These are phyloP conservation scores for Conchocele bisecta DNA, from an alignment of 2,888 invertebrate species.

Conservation along the genomic window DNA sequence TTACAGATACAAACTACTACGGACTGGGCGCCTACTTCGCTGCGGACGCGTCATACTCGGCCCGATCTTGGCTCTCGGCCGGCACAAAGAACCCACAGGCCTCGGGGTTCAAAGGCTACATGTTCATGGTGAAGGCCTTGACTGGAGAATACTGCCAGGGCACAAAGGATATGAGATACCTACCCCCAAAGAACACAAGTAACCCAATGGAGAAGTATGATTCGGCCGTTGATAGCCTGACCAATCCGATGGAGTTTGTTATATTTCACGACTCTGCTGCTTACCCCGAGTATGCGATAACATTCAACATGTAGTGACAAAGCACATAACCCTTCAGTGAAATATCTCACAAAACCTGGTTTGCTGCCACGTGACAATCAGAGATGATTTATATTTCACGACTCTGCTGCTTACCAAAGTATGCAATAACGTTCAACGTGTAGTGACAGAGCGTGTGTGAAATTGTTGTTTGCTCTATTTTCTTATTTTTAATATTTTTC, in stretches of 20 bases:
- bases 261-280: slow-evolving; percentile 75
- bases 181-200: slow-evolving; percentile 48
- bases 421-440: slow-evolving; percentile 67
- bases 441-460: too few relatives aligned
- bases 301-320: too few relatives aligned
- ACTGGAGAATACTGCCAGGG: slow-evolving; percentile 60
- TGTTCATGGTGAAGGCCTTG: slow-evolving; percentile 63
- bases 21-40: slow-evolving; percentile 77
- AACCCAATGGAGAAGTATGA: slow-evolving; percentile 57
- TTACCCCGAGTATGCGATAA: slow-evolving; percentile 74
- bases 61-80: slow-evolving; percentile 55
- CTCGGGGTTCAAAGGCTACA: slow-evolving; percentile 41
- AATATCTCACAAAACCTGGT: too few relatives aligned
- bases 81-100: neutral
- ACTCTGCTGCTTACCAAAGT: slow-evolving; percentile 75
- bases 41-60: slow-evolving; percentile 65
- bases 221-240: slow-evolving; percentile 65
- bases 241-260: slow-evolving; percentile 68
- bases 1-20: too few relatives aligned
- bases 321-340: too few relatives aligned
- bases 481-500: too few relatives aligned
- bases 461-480: too few relatives aligned
- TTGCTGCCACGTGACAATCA: too few relatives aligned
- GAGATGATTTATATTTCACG: slow-evolving; percentile 75
- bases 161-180: slow-evolving; percentile 50